Base-by-base conservation (phyloP, 1,140 invertebrate genomes). In the Zaprionus ghesquierei region DNA sequence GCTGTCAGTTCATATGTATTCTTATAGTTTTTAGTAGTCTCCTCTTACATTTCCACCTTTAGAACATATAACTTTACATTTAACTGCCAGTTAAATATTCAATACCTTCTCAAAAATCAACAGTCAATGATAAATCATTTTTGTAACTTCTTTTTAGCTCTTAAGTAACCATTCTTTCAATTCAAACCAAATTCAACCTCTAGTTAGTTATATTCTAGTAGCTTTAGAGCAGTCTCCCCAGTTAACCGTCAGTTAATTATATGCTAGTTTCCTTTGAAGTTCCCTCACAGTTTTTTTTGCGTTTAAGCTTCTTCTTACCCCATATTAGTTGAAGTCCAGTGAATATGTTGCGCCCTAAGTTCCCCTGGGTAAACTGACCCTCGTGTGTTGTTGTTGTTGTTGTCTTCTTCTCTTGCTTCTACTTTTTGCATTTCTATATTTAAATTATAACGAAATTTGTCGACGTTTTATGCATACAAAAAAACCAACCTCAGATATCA, bases 401-500 rank as follows among this genome's bases (percentile, higher is more conserved):
- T 53, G n/a, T 12, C 46, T 20, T 50, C 20, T 10, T 27, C 9
- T 0, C 18, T 9, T 6, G 5, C 20, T 18, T 6, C 27, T 18
- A 5, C 10, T 54, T 15, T 54, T 29, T 8, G 50, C 44, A 54
- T 33, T 23, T 25, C n/a, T 18, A 29, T 49, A 49, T 64, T 65
- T 22, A 79, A 79, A 75, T 82, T 82, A 82, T 64, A 82, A 55
- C 55, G 72, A 73, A n/a, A 76, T 76, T 76, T 63, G 73, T 64
- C 44, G 50, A 72, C 64, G 51, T 77, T 55, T 69, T 63, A 74
- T 76, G 53, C 68, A 53, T 60, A 66, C 50, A 46, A 56, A 77
- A 69, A 41, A 29, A 29, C 55, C 59, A 29, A 29, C 55, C 59
- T 59, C 56, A 79, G 75, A 66, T 70, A 46, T 81, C 60, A 75